Percentiles rank a stretch among this genome's conserved stretches.
These are phyloP conservation scores for Eciton burchellii DNA, from an alignment of 1,140 invertebrate genomes.

Conservation along the genomic window DNA sequence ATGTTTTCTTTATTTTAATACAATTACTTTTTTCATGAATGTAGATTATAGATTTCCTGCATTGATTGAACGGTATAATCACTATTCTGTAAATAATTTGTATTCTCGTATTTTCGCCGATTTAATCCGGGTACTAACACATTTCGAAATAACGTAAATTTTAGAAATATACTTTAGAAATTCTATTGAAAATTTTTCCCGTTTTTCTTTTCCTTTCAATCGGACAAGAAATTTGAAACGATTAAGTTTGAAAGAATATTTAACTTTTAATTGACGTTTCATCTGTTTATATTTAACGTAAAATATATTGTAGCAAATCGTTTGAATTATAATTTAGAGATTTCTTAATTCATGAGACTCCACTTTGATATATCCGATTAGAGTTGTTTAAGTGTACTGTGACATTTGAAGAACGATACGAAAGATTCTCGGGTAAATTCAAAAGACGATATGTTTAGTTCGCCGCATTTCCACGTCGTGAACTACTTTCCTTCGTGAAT, in stretches of 20 bases:
- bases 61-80: background rate
- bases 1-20: background rate
- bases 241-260: constrained; percentile 16
- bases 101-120: background rate
- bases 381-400: background rate
- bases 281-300: background rate
- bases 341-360: too few species aligned
- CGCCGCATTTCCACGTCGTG: constrained; percentile 28
- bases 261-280: background rate
- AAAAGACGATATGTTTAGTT: constrained; percentile 8
- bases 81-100: background rate
- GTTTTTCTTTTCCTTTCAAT: background rate
- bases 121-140: background rate
- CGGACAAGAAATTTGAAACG: background rate
- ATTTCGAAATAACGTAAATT: background rate
- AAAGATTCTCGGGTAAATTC: background rate
- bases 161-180: too few species aligned
- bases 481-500: constrained; percentile 51
- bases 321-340: background rate
- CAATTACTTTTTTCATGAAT: background rate
- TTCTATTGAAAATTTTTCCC: background rate
- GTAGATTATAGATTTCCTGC: background rate
- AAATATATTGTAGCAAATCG: background rate
- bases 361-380: background rate
- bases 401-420: background rate